phyloP scores from a whole-genome alignment of 1,140 invertebrate species.

The Kradibia gibbosae region DNA sequence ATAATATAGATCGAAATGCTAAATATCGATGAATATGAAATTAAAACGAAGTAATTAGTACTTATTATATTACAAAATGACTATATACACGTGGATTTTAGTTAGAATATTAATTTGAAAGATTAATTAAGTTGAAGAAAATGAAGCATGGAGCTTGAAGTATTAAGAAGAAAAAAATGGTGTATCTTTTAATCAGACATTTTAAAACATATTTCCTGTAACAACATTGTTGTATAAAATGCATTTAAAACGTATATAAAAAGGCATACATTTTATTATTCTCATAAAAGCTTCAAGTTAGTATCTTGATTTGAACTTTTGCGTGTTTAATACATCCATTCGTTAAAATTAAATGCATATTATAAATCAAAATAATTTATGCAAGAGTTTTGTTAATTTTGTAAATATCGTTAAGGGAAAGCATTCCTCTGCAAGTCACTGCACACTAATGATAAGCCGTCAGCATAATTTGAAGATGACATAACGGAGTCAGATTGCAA shows the following conservation, averaged over 20 bases:
- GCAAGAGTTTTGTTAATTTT: not conserved
- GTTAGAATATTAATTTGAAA: not conserved
- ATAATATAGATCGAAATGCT: too few relatives aligned
- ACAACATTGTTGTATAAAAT: not conserved
- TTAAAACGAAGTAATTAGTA: not conserved
- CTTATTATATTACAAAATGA: not conserved
- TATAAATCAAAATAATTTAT: not conserved
- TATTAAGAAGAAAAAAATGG: conserved; percentile 5
- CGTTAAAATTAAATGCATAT: not conserved
- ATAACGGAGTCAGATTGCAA: too few relatives aligned
- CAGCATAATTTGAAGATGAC: too few relatives aligned
- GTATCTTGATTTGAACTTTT: conserved; percentile 10
- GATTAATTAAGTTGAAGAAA: not conserved
- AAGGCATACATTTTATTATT: not conserved
- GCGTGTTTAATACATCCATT: not conserved
- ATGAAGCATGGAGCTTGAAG: not conserved
- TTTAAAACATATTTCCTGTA: not conserved
- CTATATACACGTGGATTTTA: not conserved
- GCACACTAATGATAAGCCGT: too few relatives aligned
- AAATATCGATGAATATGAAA: too few relatives aligned
- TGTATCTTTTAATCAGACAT: conserved; percentile 5
- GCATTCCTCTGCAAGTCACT: too few relatives aligned
- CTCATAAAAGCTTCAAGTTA: conserved; percentile 10
- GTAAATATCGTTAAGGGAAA: too few relatives aligned
- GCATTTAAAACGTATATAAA: not conserved